Evolutionary conservation across 2,113 vertebrate genomes (phyloP).

Genomic region (Neotoma lepida): DNA sequence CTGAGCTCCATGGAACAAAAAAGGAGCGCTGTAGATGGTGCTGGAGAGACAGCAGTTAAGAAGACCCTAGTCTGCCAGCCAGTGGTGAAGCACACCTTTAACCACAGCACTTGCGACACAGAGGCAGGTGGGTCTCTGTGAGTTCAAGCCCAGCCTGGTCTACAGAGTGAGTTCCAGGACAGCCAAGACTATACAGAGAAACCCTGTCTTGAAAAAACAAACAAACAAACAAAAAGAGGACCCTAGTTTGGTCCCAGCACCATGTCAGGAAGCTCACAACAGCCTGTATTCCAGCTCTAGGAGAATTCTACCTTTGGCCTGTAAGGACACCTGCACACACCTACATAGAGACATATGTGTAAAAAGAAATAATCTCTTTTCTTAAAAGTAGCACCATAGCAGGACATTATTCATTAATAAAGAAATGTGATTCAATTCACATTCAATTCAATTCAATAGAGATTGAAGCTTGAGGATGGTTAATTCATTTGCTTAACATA

Average conservation of each 20-base stretch:
- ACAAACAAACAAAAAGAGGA: background rate
- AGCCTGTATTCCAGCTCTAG: background rate
- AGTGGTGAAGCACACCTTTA: background rate
- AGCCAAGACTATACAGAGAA: background rate
- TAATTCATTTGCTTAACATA: conserved; percentile 60
- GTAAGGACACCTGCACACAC: background rate
- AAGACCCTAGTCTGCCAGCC: background rate
- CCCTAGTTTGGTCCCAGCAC: background rate
- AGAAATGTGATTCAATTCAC: no score
- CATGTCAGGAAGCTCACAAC: background rate
- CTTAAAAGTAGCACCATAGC: background rate
- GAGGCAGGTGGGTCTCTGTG: background rate
- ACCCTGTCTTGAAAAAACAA: background rate
- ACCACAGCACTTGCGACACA: background rate
- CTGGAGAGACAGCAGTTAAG: background rate
- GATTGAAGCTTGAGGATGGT: conserved; percentile 27
- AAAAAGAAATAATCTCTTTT: background rate
- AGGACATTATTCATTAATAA: background rate
- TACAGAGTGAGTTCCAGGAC: background rate
- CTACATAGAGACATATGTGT: background rate
- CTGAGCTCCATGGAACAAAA: background rate
- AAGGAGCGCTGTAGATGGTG: background rate
- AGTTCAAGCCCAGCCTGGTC: background rate
- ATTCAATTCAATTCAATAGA: no score
- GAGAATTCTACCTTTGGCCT: background rate